Conservation (phyloP, 2,113 vertebrate species). For the Mustela lutreola region DNA sequence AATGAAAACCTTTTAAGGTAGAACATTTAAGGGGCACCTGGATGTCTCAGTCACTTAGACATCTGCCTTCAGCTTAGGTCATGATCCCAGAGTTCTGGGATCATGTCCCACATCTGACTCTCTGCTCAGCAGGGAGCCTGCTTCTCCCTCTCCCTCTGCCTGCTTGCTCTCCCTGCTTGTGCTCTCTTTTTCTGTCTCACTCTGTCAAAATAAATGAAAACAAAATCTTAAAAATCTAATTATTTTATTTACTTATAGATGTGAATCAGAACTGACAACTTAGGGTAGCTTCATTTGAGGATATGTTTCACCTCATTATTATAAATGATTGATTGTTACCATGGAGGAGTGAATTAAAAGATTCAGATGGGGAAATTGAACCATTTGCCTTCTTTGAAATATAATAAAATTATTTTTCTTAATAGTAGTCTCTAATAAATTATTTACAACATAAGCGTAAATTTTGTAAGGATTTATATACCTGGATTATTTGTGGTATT, state of each 20-base stretch:
- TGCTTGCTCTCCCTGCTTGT: background rate
- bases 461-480: conserved; percentile 43
- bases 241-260: background rate
- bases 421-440: background rate
- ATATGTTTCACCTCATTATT: background rate
- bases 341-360: background rate
- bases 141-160: background rate
- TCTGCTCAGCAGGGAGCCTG: background rate
- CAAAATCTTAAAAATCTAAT: background rate
- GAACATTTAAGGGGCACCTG: background rate
- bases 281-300: background rate
- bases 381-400: conserved; percentile 23
- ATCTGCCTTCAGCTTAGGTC: background rate
- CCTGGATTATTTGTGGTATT: conserved; percentile 47
- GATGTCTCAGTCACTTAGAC: background rate
- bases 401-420: conserved; percentile 54
- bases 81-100: background rate
- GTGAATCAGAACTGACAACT: conserved; percentile 2
- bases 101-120: background rate
- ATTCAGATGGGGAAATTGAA: background rate
- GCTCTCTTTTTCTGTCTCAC: background rate
- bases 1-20: conserved; percentile 4
- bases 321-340: conserved; percentile 15
- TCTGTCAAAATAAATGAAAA: too few species aligned
- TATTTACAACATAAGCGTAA: background rate